These are phyloP conservation scores for Falco naumanni DNA, from an alignment of 2,797 vertebrate species.

Conservation along the genomic window DNA sequence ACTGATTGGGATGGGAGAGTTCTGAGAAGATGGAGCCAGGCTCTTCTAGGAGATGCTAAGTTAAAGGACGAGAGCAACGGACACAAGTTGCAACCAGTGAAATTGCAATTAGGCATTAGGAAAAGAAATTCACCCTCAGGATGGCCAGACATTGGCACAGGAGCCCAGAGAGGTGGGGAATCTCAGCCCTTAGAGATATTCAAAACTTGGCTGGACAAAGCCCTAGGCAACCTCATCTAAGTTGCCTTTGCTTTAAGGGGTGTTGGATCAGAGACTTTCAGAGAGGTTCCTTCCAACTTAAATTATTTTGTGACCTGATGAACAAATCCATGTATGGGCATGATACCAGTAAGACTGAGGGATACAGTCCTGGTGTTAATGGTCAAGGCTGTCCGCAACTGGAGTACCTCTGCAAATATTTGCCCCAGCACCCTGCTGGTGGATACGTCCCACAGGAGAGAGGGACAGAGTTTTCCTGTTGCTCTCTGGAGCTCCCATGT, in stretches of 20 bases:
- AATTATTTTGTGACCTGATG: neutral
- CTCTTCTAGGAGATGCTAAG: neutral
- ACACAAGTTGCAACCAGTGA: neutral
- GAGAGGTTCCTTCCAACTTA: neutral
- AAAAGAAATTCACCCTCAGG: neutral
- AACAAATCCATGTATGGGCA: neutral
- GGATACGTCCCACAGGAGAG: neutral
- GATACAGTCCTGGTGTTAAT: neutral
- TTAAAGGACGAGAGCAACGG: neutral
- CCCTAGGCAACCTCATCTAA: neutral
- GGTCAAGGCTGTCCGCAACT: neutral
- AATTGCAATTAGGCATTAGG: neutral
- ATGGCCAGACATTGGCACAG: neutral
- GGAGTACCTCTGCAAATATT: neutral
- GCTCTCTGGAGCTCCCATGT: neutral
- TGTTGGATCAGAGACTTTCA: neutral
- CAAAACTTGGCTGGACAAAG: neutral
- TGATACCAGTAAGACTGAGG: neutral
- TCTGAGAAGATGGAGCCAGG: neutral
- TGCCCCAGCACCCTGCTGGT: accelerated
- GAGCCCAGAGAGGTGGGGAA: neutral
- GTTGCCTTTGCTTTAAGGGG: neutral
- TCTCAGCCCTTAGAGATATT: neutral
- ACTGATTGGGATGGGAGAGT: neutral
- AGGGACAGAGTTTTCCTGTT: neutral